Percentiles rank a stretch among this genome's conserved stretches.
These are phyloP conservation scores for Ptilorrhoa leucosticta DNA, from an alignment of 2,113 vertebrate genomes.

Conservation along the genomic window DNA sequence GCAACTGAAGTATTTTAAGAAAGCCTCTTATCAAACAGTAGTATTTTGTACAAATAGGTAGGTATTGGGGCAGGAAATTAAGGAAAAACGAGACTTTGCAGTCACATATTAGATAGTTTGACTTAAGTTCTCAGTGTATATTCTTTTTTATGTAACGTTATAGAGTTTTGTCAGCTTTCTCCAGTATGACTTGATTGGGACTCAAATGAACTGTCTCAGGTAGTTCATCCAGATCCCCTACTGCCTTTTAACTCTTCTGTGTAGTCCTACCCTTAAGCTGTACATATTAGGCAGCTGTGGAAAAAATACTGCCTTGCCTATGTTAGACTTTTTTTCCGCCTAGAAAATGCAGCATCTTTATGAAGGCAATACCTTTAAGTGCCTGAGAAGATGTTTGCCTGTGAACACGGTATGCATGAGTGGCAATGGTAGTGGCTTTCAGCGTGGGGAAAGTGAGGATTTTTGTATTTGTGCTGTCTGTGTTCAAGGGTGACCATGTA, in stretches of 20 bases:
- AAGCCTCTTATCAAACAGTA: neutral
- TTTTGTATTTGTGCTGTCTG: neutral
- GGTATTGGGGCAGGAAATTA: neutral
- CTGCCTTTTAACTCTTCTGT: neutral
- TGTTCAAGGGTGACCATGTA: neutral
- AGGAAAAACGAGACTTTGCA: neutral
- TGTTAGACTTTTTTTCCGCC: accelerated
- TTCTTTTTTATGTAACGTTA: neutral
- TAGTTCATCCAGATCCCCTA: neutral
- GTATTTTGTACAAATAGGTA: neutral
- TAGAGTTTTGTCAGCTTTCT: neutral
- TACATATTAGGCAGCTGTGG: neutral
- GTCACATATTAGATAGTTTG: neutral
- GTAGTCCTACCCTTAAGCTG: neutral
- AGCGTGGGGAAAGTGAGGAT: neutral
- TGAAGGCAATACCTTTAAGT: neutral
- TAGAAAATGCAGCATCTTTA: neutral
- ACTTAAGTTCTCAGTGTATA: neutral
- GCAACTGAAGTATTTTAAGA: neutral
- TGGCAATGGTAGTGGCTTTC: neutral
- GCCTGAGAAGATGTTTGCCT: neutral
- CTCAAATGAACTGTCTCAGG: neutral
- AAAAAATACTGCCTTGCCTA: neutral
- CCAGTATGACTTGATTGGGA: neutral
- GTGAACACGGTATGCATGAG: neutral